Conservation (phyloP, 2,113 vertebrate genomes). For the Cervus canadensis region DNA sequence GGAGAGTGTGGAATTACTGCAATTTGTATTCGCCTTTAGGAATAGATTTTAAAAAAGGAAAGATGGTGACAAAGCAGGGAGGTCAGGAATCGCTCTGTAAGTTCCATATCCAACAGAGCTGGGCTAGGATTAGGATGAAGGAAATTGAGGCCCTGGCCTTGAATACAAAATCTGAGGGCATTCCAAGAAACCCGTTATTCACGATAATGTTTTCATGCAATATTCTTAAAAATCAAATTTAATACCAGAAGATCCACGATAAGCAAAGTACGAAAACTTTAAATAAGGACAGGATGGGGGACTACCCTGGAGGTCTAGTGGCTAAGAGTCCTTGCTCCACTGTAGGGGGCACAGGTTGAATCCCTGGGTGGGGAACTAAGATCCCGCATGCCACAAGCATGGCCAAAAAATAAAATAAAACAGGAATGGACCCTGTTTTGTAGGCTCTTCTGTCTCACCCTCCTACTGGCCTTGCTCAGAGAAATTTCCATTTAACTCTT, state of each 20-base stretch:
- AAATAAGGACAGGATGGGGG: background rate
- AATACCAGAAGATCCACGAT: background rate
- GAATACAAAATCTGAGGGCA: background rate
- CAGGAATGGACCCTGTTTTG: background rate
- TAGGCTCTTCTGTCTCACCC: background rate
- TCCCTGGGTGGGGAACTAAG: background rate
- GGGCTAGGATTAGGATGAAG: background rate
- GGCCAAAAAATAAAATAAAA: background rate
- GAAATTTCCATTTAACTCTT: background rate
- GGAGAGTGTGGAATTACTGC: background rate
- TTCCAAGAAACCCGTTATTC: background rate
- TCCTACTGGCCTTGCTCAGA: background rate
- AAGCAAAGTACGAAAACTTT: background rate
- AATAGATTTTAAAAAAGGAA: background rate
- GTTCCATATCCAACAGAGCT: background rate
- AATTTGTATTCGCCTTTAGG: background rate
- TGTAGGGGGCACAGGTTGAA: background rate
- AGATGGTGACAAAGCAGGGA: background rate
- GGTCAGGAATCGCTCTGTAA: background rate
- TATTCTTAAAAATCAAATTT: slow-evolving; percentile 1
- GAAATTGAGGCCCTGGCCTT: background rate
- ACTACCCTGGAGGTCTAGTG: background rate
- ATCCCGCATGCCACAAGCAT: background rate
- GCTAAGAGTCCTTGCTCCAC: background rate
- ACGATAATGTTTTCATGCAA: background rate